Conservation (phyloP, 2,797 vertebrate species). For the Typhlichthys eigenmanni region DNA sequence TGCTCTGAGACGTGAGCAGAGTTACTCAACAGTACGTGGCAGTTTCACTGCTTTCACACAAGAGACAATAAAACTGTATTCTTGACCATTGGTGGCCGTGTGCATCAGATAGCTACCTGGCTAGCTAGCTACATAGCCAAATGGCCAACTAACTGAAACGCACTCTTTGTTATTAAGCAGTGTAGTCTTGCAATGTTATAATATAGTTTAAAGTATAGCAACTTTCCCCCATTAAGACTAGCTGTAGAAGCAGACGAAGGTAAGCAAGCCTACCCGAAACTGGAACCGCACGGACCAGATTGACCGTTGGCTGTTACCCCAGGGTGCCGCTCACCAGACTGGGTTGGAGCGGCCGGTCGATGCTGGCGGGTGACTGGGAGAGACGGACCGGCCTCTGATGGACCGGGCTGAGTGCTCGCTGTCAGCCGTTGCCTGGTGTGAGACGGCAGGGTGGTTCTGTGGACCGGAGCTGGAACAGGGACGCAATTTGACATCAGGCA, state of each 20-base stretch:
- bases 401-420: conserved; percentile 1
- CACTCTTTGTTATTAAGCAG: background rate
- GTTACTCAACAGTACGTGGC: background rate
- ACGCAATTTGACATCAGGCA: background rate
- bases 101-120: background rate
- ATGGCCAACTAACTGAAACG: background rate
- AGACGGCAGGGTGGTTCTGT: conserved; percentile 54
- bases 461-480: conserved; percentile 43
- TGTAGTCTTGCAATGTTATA: background rate
- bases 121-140: background rate
- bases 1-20: background rate
- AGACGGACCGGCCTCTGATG: background rate
- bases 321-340: conserved; percentile 19
- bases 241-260: too few species aligned
- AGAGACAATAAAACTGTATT: too few species aligned
- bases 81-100: too few species aligned
- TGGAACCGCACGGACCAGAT: background rate
- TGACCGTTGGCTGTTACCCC: conserved; percentile 1
- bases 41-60: too few species aligned
- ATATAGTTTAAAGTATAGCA: too few species aligned
- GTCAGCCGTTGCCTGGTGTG: conserved; percentile 31
- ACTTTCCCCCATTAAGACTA: too few species aligned
- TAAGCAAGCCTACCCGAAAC: background rate
- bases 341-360: conserved; percentile 22
- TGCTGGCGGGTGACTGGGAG: conserved; percentile 33